Conservation (phyloP, 2,888 invertebrate species). For the Pasiphila rectangulata region DNA sequence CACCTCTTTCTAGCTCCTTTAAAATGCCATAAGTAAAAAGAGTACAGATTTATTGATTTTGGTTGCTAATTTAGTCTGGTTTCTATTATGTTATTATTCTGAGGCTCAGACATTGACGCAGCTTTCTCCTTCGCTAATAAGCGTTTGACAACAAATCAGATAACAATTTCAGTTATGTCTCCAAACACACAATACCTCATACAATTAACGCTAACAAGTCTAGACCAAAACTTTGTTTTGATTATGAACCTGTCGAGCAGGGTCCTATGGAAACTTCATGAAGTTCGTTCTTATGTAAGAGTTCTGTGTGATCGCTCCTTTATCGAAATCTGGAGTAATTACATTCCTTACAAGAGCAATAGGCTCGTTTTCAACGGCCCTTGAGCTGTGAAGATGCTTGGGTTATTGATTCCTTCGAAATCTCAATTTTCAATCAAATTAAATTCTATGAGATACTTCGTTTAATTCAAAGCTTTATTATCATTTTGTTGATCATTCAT, state of each 20-base stretch:
- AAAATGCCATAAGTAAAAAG: too few relatives aligned
- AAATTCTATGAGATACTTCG: constrained; percentile 1
- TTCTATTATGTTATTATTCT: too few relatives aligned
- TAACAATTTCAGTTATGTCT: too few relatives aligned
- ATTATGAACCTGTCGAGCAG: background rate
- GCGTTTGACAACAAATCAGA: too few relatives aligned
- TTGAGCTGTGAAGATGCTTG: constrained; percentile 9
- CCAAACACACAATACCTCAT: background rate
- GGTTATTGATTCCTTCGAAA: constrained; percentile 14
- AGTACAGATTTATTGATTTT: too few relatives aligned
- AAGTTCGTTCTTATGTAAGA: background rate
- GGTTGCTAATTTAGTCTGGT: too few relatives aligned
- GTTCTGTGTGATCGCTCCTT: constrained; percentile 3
- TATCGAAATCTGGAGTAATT: constrained; percentile 23
- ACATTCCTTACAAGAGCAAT: constrained; percentile 25
- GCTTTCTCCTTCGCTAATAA: too few relatives aligned
- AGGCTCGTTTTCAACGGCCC: constrained; percentile 20
- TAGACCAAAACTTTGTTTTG: constrained; percentile 1
- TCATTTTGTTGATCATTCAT: too few relatives aligned
- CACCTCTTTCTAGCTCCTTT: too few relatives aligned
- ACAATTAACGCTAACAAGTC: background rate
- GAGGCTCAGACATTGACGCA: too few relatives aligned
- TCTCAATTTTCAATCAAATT: constrained; percentile 10
- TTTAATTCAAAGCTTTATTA: background rate
- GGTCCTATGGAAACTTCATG: background rate